Percentiles rank a stretch among this genome's conserved stretches.
phyloP scores from a whole-genome alignment of 2,113 vertebrate genomes.

The Lamprotornis superbus region DNA sequence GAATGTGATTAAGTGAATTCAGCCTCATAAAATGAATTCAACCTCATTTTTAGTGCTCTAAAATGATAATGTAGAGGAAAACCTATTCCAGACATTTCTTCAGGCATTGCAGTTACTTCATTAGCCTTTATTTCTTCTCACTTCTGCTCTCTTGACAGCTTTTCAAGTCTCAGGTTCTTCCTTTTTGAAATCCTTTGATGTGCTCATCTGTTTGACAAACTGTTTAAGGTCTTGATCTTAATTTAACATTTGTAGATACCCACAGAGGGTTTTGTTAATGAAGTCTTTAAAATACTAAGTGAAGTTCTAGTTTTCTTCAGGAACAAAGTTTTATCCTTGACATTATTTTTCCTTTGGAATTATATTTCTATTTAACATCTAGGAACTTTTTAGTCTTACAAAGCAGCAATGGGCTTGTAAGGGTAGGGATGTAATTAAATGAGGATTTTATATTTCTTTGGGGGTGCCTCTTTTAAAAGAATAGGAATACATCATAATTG shows the following conservation, averaged over 20 bases:
- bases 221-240: slow-evolving; percentile 9
- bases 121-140: slow-evolving; percentile 33
- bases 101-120: not conserved
- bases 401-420: not conserved
- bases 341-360: not conserved
- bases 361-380: not conserved
- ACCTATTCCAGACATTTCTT: not conserved
- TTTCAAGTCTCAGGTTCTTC: slow-evolving; percentile 13
- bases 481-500: not conserved
- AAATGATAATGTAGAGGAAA: not conserved
- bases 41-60: not conserved
- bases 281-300: slow-evolving; percentile 20
- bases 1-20: not conserved
- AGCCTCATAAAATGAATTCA: not conserved
- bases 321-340: not conserved
- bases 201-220: slow-evolving; percentile 25
- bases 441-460: not conserved
- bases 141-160: not conserved
- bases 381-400: not conserved
- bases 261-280: slow-evolving; percentile 39
- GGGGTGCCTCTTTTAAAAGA: not conserved
- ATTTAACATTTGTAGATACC: slow-evolving; percentile 1
- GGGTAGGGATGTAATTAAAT: not conserved
- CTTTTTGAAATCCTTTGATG: slow-evolving; percentile 20
- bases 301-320: slow-evolving; percentile 9